Evolutionary conservation across 2,888 invertebrate species (phyloP).

Genomic region (Sinopyrophorus schimmeli): DNA sequence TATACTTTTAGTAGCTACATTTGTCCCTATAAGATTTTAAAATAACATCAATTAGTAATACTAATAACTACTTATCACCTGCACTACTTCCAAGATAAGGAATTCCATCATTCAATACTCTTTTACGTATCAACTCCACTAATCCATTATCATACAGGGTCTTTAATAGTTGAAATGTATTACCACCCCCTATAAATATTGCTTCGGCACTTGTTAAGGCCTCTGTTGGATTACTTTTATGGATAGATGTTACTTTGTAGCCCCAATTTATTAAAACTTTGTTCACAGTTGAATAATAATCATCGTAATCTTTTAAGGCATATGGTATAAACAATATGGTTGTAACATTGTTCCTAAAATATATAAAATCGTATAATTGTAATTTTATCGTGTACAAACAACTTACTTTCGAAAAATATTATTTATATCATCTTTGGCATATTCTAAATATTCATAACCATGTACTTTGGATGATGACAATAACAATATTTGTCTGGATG

Average conservation of each 20-base stretch:
- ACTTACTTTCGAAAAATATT: constrained; percentile 64
- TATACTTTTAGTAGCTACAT: constrained; percentile 78
- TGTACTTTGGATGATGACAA: constrained; percentile 72
- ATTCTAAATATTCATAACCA: constrained; percentile 68
- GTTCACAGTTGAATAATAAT: constrained; percentile 65
- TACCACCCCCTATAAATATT: constrained; percentile 80
- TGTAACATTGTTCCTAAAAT: constrained; percentile 65
- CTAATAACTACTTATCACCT: constrained; percentile 22
- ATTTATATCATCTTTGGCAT: constrained; percentile 66
- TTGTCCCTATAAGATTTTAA: constrained; percentile 57
- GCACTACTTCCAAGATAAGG: constrained; percentile 41
- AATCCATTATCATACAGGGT: constrained; percentile 70
- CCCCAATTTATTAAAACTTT: constrained; percentile 68
- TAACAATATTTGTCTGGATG: constrained; percentile 60
- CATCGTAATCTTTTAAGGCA: constrained; percentile 68
- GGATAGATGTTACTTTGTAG: constrained; percentile 68
- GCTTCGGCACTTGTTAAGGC: constrained; percentile 67
- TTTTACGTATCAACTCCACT: constrained; percentile 64
- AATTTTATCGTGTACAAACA: constrained; percentile 15
- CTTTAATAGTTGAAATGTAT: constrained; percentile 76
- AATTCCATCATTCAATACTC: constrained; percentile 59
- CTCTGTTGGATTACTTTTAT: constrained; percentile 61
- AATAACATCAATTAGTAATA: background rate
- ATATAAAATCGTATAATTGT: constrained; percentile 15
- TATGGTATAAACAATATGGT: constrained; percentile 76